Evolutionary conservation across 2,888 invertebrate genomes (phyloP), one percentile per base, ranked within the genome.

Genomic region (Lithophane ornitopus): DNA sequence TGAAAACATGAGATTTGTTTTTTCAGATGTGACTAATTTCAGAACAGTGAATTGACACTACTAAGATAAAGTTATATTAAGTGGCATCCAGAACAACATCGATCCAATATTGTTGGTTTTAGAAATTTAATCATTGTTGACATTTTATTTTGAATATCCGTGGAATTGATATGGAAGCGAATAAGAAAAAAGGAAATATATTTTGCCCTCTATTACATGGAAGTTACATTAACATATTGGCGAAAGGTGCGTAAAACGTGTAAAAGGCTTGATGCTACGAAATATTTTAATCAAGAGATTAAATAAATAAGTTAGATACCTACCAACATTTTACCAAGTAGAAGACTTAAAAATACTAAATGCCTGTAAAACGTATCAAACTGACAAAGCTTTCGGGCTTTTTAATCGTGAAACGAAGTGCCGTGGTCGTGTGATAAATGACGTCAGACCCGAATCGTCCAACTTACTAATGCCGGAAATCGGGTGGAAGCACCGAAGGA

Each of bases 391-490:
- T 34, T 39, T 44, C 19, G 28, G 67, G 69, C 70, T 66, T 82
- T 85, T 82, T 82, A 82, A 85, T 73, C 70, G 70, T 70, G 62
- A 70, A 85, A 85, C 73, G 78, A 70, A 83, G 82, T 82, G 82
- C 70, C 73, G 73, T 85, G 82, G 82, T 73, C 46, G 46, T 58
- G 85, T 83, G 82, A 83, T 85, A 78, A 82, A 83, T 52, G 83
- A 78, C 11, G 34, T 68, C 46, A 59, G 72, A 85, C 82, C 78
- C 79, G 22, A 78, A 65, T 73, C 73, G 83, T 78, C 73, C 73
- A 70, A 83, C 73, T 82, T 82, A 82, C 72, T 85, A 82, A 82
- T 83, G 78, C 84, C 74, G 81, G 81, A 86, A 79, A 88, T 84
- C 84, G 81, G 79, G 79, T 79, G 78, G 87, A 84, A 86, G 76